phyloP scores from a whole-genome alignment of 2,888 invertebrate species.

The Schizaphis graminum region DNA sequence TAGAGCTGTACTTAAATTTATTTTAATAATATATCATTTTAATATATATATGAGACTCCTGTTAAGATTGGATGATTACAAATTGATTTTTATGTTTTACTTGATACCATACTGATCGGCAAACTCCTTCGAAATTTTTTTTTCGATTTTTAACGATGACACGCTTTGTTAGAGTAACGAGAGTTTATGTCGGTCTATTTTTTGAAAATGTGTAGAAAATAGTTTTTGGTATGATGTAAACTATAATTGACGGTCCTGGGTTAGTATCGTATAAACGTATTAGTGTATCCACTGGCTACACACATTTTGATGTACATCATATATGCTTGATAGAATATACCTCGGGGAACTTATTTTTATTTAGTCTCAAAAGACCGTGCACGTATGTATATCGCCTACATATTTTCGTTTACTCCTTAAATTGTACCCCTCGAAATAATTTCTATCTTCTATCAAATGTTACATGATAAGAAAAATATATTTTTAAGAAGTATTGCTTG shows the following conservation, averaged over 20 bases:
- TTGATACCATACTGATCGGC: background rate
- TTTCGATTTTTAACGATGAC: constrained; percentile 24
- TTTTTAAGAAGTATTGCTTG: background rate
- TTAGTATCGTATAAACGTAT: background rate
- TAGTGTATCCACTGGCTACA: background rate
- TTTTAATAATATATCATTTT: background rate
- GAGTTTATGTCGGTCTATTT: background rate
- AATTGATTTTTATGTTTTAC: background rate
- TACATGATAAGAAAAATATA: background rate
- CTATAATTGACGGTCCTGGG: constrained; percentile 33
- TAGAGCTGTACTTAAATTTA: background rate
- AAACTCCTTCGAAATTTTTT: background rate
- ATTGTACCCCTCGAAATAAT: background rate
- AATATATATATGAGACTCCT: background rate
- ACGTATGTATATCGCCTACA: background rate
- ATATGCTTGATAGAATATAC: background rate
- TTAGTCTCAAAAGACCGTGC: background rate
- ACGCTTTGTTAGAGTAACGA: constrained; percentile 13
- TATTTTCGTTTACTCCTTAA: background rate
- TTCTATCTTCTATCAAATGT: background rate
- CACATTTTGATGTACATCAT: constrained; percentile 28
- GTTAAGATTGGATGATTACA: background rate
- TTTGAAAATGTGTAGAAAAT: background rate
- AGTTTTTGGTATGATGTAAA: constrained; percentile 21
- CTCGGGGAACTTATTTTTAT: background rate